These are phyloP conservation scores for Metopolophium dirhodum DNA, from an alignment of 1,140 invertebrate species.

Conservation along the genomic window DNA sequence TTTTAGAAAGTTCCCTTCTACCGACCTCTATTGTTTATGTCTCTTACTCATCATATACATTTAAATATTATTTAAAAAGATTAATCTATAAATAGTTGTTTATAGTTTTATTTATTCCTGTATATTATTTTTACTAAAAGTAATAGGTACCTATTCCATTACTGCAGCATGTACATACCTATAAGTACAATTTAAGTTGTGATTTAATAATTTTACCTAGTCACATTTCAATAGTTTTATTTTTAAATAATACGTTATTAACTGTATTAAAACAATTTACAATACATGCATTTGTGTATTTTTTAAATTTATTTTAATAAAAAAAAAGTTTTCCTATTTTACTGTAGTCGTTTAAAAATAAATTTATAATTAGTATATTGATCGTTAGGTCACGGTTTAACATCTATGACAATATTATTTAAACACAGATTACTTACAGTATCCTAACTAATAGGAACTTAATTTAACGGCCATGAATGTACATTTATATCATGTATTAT, in stretches of 20 bases:
- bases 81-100: not conserved
- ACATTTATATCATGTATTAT: not conserved
- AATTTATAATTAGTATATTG: not conserved
- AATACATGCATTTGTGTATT: not conserved
- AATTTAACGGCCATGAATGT: not conserved
- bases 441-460: not conserved
- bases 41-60: not conserved
- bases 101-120: not conserved
- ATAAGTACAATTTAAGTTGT: not conserved
- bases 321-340: not conserved
- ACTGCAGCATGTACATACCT: not conserved
- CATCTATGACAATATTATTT: not conserved
- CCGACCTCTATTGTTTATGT: conserved; percentile 31
- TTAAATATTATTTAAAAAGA: not conserved
- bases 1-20: conserved; percentile 52
- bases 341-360: not conserved
- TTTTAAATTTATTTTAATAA: not conserved
- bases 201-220: not conserved
- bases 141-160: not conserved
- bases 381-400: not conserved
- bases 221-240: not conserved
- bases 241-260: not conserved
- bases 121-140: not conserved
- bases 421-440: not conserved
- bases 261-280: not conserved